Base-by-base conservation (phyloP, 2,888 invertebrate species). In the Rotaria magnacalcarata region DNA sequence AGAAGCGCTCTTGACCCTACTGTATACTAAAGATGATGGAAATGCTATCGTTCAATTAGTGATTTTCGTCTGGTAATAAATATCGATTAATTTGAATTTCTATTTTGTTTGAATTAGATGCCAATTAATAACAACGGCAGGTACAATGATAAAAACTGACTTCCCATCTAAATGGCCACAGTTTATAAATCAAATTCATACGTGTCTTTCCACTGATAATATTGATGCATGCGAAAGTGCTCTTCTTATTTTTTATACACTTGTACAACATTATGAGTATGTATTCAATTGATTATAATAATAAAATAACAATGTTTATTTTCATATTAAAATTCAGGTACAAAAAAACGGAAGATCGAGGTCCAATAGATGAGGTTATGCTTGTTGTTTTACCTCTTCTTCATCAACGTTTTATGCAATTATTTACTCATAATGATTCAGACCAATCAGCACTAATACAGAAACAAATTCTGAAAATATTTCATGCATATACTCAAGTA, bases 91-190 rank as follows among this genome's bases (percentile, higher is more conserved):
- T 14, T 52, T 52, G 11, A 47, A 47, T 11, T 52, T 52, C 16
- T 21, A 5, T 19, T 54, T 21, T 54, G 2, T 54, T 60, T 16
- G 87, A 89, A 91, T 85, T 89, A 94, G 96, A 90, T 93, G 95
- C 84, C 97, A 98, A 91, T 92, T 99, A 85, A 95, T 96, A 89
- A 94, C 96, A n/a, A 96, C 96, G 90, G 94, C 97, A 34, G 95
- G 95, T 91, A 94, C 94, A 88, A 96, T 99, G 88, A 95, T 98
- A 84, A 97, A 97, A 91, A 94, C 94, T 90, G 99, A 99, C 91
- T 99, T 97, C 91, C 98, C 99, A 8, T 94, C 94, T 84, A 93
- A 95, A 88, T 97, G 97, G 97, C 95, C 97, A 0, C 95, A 95
- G 90, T 94, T 98, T 88, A 96, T 97, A 19, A 97, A 97, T 90